Base-by-base conservation (phyloP, 2,797 vertebrate genomes). In the Allobates femoralis region DNA sequence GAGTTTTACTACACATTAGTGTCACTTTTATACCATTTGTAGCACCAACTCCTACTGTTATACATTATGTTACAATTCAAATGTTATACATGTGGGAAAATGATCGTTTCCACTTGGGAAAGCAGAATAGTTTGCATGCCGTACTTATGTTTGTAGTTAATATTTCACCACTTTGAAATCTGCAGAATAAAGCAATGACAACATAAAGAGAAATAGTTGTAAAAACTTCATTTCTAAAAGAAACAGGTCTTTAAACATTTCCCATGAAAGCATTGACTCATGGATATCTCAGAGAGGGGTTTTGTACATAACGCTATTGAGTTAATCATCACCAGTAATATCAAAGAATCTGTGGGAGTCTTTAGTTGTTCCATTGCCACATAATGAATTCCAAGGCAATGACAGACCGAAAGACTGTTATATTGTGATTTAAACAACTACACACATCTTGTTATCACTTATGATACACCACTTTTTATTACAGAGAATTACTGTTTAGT, bases 331-430 rank as follows among this genome's bases (percentile, higher is more conserved):
- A 74, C 71, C 71, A 74, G 41, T 74, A 12, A 26, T 74, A 46
- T 89, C 89, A 91, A 89, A 0, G 46, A 89, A 26, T n/a, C 87
- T 87, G 50, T 83, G 28, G 28, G 75, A 77, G 89, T 92, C 87
- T 89, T 87, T 83, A 90, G 87, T 89, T 91, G 88, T 79, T 92
- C 87, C 88, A 69, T 85, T 91, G 91, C 90, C 90, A 92, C 92
- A 92, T 90, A 92, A 86, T 62, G 89, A 82, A 55, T 64, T 81
- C 60, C 81, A 69, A 11, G 28, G 58, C 81, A 88, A 74, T 85
- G 82, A 87, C 82, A 87, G 89, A 88, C 81, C 75, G 79, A 89
- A 60, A 87, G 89, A 89, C 88, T 89, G 89, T 3, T 81, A 80
- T 89, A 58, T 74, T 56, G 21, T 64, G 21, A 10, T 69, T 2